These are phyloP conservation scores for Darevskia mixta DNA, from an alignment of 2,797 vertebrate genomes.

Conservation along the genomic window DNA sequence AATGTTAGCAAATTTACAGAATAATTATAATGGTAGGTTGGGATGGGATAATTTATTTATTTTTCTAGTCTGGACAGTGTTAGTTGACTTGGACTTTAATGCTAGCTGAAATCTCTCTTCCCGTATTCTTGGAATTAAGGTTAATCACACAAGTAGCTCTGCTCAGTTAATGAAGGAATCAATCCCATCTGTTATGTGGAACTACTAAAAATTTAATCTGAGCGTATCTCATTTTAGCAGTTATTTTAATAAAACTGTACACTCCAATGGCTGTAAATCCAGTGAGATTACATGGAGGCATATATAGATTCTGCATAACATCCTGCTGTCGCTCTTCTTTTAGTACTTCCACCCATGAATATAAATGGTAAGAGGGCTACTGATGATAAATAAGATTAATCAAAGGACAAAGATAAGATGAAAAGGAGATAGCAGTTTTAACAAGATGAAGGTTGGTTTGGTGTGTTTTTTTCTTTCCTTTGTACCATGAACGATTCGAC, in stretches of 20 bases:
- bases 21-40: not conserved
- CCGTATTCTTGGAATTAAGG: conserved; percentile 8
- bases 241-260: conserved; percentile 21
- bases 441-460: not conserved
- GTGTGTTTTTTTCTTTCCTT: not conserved
- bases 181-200: conserved; percentile 14
- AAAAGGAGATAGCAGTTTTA: not conserved
- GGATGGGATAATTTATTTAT: not conserved
- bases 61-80: not conserved
- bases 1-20: not conserved
- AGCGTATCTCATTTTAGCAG: conserved; percentile 5
- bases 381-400: conserved; percentile 14
- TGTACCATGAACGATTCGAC: too few relatives aligned
- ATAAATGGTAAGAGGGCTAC: not conserved
- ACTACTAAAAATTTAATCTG: conserved; percentile 29
- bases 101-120: not conserved
- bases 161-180: conserved; percentile 17
- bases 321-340: not conserved
- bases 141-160: conserved; percentile 11
- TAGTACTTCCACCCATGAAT: conserved; percentile 1
- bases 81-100: not conserved
- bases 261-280: not conserved
- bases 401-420: not conserved
- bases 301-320: not conserved
- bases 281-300: not conserved